Conservation (phyloP, 2,797 vertebrate genomes). For the Pseudochirops corinnae region DNA sequence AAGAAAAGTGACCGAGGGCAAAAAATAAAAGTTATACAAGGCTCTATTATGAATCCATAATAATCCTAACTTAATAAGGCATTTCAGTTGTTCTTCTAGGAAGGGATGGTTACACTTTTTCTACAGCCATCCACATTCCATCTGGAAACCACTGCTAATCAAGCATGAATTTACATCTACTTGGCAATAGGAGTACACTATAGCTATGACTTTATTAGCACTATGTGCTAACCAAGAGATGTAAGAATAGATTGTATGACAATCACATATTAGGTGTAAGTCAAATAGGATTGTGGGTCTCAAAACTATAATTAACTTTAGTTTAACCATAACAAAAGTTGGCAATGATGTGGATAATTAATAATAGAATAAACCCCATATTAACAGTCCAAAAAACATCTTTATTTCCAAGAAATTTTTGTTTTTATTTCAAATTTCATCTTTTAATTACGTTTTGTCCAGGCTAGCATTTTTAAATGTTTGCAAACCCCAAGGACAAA, state of each 20-base stretch:
- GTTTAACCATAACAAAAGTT: neutral
- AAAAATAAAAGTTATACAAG: neutral
- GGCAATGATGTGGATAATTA: neutral
- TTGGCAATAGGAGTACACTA: neutral
- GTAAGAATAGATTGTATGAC: neutral
- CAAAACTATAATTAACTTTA: neutral
- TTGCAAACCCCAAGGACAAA: neutral
- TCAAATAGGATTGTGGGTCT: neutral
- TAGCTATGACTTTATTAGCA: neutral
- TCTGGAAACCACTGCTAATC: neutral
- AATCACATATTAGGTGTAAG: neutral
- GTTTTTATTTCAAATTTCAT: neutral
- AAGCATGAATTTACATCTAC: neutral
- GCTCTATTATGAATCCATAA: neutral
- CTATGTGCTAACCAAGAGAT: neutral
- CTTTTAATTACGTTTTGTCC: constrained; percentile 2
- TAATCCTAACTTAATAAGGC: neutral
- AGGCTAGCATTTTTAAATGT: neutral
- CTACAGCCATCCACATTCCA: neutral
- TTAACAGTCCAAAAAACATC: neutral
- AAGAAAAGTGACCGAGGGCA: neutral
- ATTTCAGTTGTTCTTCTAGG: neutral
- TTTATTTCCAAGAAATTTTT: neutral
- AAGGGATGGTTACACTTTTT: neutral
- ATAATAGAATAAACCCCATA: neutral